Evolutionary conservation across 2,888 invertebrate genomes (phyloP).

Genomic region (Chloroclystis v-ata): DNA sequence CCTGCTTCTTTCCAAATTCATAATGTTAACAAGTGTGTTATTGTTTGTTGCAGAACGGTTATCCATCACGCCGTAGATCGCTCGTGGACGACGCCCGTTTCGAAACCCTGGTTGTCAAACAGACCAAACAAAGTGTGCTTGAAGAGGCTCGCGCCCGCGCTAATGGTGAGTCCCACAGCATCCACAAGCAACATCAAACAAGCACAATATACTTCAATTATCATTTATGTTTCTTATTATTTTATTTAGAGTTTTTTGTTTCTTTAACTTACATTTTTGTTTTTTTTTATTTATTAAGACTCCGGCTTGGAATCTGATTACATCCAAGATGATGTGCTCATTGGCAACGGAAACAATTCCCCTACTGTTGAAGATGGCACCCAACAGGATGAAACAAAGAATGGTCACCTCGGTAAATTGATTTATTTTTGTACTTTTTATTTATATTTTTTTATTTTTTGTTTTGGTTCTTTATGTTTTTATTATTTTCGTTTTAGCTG

Average conservation of each 20-base stretch:
- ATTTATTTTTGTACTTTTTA: slow-evolving; percentile 22
- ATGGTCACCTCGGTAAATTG: slow-evolving; percentile 77
- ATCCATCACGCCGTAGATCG: slow-evolving; percentile 95
- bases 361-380: slow-evolving; percentile 69
- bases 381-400: slow-evolving; percentile 70
- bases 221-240: slow-evolving; percentile 29
- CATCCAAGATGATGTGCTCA: slow-evolving; percentile 75
- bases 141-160: slow-evolving; percentile 93
- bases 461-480: slow-evolving; percentile 37
- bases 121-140: slow-evolving; percentile 94
- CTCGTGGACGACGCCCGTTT: slow-evolving; percentile 98
- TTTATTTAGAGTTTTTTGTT: slow-evolving; percentile 31
- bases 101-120: slow-evolving; percentile 96
- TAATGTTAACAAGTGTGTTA: background rate
- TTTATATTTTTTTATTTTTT: slow-evolving; percentile 24
- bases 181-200: too few species aligned
- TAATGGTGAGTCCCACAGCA: slow-evolving; percentile 90
- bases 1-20: too few species aligned
- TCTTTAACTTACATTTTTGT: slow-evolving; percentile 35
- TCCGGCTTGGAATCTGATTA: slow-evolving; percentile 81
- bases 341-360: slow-evolving; percentile 63
- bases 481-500: slow-evolving; percentile 52
- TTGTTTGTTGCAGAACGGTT: slow-evolving; percentile 90
- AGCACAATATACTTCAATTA: slow-evolving; percentile 13
- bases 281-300: slow-evolving; percentile 53